Evolutionary conservation across 2,113 vertebrate genomes (phyloP), one percentile per base, ranked within the genome.

Genomic region (Archocentrus centrarchus): DNA sequence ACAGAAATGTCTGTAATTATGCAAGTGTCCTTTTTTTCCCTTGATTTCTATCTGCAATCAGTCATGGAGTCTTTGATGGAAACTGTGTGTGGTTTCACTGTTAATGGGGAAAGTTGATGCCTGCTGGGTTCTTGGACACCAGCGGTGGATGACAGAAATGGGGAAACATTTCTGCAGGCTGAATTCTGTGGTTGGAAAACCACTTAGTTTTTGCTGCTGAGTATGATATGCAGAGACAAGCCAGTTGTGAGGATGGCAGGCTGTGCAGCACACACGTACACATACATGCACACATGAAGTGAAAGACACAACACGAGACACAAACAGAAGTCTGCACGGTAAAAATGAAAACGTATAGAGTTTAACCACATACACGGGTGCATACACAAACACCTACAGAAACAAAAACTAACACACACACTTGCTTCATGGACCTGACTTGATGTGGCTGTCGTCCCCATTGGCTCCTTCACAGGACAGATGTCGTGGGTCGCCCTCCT

Each of bases 361-460:
- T 60, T 81, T 60, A 79, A 85, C 84, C 88, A 75, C 90, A 76
- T 75, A 82, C 88, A 85, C 68, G 6, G 44, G 84, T 82, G 76
- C 89, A 90, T 80, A 89, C 93, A 87, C 88, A 81, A 84, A 94
- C 94, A 91, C 93, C 92, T 92, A 95, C 95, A 93, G 89, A 91
- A 94, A 95, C 95, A 86, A 94, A 94, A 95, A 95, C 94, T 92
- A 94, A 94, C 95, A 95, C 94, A 95, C 93, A 95, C 94, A 95
- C 93, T 95, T 95, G 94, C 94, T 95, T 95, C 94, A 95, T 95
- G 94, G 94, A 95, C 94, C 94, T 95, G 94, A 95, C 94, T 94
- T 95, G 94, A 94, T 94, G 94, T 92, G 90, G 93, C 90, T 87
- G 88, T 93, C 85, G 80, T 93, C 91, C 82, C 87, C 91, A 85